Percentiles rank a stretch among this genome's conserved stretches.
Conservation (phyloP, 2,797 vertebrate genomes). For the Poliocrania exsul region DNA sequence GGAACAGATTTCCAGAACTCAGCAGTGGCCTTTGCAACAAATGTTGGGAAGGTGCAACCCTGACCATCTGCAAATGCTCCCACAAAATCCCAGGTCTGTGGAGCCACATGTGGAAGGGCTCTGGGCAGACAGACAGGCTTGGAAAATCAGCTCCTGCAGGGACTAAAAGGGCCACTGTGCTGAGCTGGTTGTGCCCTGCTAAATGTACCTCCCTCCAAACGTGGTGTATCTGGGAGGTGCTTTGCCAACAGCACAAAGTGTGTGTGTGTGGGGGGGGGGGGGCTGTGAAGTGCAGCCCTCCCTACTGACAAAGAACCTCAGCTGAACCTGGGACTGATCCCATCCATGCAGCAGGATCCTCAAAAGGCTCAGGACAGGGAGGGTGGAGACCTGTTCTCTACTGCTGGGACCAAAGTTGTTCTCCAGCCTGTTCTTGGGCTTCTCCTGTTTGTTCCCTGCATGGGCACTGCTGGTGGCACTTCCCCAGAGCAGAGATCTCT, state of each 20-base stretch:
- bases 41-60: neutral
- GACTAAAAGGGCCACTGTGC: neutral
- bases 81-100: neutral
- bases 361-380: neutral
- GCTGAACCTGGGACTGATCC: neutral
- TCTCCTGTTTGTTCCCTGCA: neutral
- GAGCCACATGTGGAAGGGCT: neutral
- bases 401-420: neutral
- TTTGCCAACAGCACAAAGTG: neutral
- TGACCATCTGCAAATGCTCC: neutral
- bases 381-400: neutral
- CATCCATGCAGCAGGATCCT: neutral
- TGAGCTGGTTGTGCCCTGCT: neutral
- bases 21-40: rapidly evolving
- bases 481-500: neutral
- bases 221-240: neutral
- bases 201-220: neutral
- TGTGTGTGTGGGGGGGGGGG: neutral
- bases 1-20: neutral
- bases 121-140: neutral
- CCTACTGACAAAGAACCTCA: neutral
- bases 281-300: neutral
- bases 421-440: neutral
- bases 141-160: neutral
- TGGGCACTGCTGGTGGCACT: neutral